Percentiles rank a stretch among this genome's conserved stretches.
Conservation (phyloP, 2,888 invertebrate species). For the Proisotoma minuta region DNA sequence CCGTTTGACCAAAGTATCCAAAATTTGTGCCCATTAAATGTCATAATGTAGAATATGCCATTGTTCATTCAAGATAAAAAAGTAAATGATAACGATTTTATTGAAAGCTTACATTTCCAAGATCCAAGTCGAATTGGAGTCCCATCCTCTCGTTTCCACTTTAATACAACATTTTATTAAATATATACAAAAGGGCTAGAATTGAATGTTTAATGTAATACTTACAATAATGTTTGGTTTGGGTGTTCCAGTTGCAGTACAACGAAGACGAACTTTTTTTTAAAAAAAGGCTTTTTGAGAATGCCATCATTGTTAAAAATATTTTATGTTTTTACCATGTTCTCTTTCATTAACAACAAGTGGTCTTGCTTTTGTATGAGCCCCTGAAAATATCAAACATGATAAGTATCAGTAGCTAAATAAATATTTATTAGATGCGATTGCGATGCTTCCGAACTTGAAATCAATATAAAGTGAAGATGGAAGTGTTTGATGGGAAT, state of each 20-base stretch:
- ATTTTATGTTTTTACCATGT: conserved; percentile 51
- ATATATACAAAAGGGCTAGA: too few species aligned
- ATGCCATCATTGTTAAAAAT: not conserved
- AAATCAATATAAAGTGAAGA: too few species aligned
- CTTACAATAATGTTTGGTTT: conserved; percentile 56
- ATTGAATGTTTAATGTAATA: too few species aligned
- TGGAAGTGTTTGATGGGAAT: too few species aligned
- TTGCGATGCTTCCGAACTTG: too few species aligned
- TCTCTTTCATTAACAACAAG: conserved; percentile 74
- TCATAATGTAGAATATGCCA: not conserved
- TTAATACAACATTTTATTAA: too few species aligned
- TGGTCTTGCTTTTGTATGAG: conserved; percentile 48
- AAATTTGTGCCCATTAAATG: not conserved
- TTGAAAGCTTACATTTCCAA: conserved; percentile 63
- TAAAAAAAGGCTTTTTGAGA: not conserved
- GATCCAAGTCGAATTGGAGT: conserved; percentile 61
- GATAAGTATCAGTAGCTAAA: too few species aligned
- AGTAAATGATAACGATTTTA: not conserved
- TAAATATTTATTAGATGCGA: too few species aligned
- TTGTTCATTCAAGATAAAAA: not conserved
- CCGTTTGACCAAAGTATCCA: conserved; percentile 1
- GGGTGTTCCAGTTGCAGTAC: conserved; percentile 73
- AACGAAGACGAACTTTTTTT: conserved; percentile 64
- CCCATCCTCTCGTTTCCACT: conserved; percentile 68
- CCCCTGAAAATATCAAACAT: conserved; percentile 21